Conservation (phyloP, 2,888 invertebrate genomes). For the Strigamia transsilvanica region DNA sequence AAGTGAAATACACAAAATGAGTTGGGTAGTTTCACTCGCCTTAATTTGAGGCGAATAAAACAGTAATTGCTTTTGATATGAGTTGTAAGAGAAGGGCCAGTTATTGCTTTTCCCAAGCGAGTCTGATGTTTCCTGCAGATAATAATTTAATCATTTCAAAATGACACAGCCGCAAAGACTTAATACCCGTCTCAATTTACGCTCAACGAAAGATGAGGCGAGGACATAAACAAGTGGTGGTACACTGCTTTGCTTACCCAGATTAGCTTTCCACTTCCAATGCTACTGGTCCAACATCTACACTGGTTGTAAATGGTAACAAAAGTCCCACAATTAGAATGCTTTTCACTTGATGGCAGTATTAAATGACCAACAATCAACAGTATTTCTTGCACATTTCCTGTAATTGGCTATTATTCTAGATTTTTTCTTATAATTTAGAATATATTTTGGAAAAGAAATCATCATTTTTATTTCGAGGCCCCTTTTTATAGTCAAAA, state of each 20-base stretch:
- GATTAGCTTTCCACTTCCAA: not conserved
- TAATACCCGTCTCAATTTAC: conserved; percentile 44
- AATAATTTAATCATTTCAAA: conserved; percentile 44
- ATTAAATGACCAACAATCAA: not conserved
- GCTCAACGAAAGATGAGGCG: not conserved
- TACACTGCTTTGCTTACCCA: conserved; percentile 1
- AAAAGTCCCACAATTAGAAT: not conserved
- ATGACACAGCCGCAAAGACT: conserved; percentile 31
- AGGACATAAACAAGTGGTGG: conserved; percentile 21
- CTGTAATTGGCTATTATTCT: too few species aligned
- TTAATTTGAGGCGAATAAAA: conserved; percentile 33
- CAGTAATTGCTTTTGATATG: conserved; percentile 44
- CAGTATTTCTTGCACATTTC: too few species aligned
- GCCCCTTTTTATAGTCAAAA: too few species aligned
- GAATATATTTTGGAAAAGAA: too few species aligned
- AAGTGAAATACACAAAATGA: conserved; percentile 5
- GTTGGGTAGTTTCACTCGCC: conserved; percentile 10
- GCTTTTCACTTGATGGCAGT: not conserved
- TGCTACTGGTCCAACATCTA: not conserved
- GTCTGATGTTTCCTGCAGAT: conserved; percentile 44
- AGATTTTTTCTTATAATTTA: too few species aligned
- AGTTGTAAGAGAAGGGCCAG: conserved; percentile 39
- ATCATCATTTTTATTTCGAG: too few species aligned
- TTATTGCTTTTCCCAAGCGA: conserved; percentile 39
- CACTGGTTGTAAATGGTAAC: not conserved